Evolutionary conservation across 2,888 invertebrate genomes (phyloP).

Genomic region (Diadromus collaris): DNA sequence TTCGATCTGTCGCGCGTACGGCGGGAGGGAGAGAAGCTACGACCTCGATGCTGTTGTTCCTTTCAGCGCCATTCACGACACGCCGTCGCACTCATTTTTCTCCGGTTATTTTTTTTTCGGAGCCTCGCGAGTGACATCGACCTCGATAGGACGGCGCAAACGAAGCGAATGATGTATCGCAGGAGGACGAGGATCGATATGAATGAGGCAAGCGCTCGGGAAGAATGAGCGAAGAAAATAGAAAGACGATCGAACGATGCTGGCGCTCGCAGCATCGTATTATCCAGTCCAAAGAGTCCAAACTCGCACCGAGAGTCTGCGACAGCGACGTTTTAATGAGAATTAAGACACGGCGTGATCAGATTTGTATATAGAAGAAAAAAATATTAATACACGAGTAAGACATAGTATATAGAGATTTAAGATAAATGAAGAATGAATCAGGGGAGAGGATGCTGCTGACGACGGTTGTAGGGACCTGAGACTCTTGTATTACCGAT

Average conservation of each 20-base stretch:
- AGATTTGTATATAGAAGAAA: constrained; percentile 34
- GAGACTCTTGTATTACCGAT: constrained; percentile 16
- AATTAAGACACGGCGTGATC: constrained; percentile 4
- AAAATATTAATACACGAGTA: constrained; percentile 4
- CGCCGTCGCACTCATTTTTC: constrained; percentile 1
- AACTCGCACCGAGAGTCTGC: constrained; percentile 10
- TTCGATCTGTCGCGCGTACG: background rate
- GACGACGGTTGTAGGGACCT: constrained; percentile 9
- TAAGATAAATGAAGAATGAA: constrained; percentile 27
- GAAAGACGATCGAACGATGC: background rate
- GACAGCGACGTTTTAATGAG: constrained; percentile 11
- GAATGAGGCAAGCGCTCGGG: background rate
- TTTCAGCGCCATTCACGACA: constrained; percentile 29
- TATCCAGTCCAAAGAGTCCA: constrained; percentile 57
- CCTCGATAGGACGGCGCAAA: constrained; percentile 30
- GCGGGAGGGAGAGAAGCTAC: constrained; percentile 5
- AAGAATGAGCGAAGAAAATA: constrained; percentile 1
- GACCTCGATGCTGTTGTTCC: constrained; percentile 48
- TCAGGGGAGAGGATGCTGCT: constrained; percentile 30
- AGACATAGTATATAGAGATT: constrained; percentile 26
- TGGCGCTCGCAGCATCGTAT: constrained; percentile 29
- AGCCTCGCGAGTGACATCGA: constrained; percentile 30
- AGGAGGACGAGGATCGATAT: background rate
- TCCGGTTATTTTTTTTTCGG: constrained; percentile 22
- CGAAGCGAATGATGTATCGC: background rate